Conservation (phyloP, 1,140 invertebrate genomes). For the Procambarus clarkii region DNA sequence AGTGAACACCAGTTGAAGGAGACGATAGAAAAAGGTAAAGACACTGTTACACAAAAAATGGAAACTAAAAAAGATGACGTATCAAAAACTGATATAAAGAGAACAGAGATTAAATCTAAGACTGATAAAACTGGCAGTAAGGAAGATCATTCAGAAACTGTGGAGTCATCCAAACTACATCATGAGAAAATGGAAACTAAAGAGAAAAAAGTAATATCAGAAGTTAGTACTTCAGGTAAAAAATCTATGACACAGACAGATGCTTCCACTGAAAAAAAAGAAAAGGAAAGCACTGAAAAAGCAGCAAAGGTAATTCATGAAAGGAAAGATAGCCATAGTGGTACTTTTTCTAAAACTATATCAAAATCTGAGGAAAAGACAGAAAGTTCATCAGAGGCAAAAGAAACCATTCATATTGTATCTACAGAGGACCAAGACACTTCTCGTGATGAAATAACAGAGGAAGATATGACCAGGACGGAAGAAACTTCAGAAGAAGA, state of each 20-base stretch:
- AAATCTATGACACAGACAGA: slow-evolving; percentile 48
- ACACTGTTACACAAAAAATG: slow-evolving; percentile 36
- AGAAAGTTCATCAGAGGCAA: slow-evolving; percentile 64
- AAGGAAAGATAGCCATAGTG: slow-evolving; percentile 53
- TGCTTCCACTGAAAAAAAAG: slow-evolving; percentile 54
- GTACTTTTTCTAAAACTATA: slow-evolving; percentile 47
- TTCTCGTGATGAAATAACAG: slow-evolving; percentile 58
- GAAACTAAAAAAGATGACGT: slow-evolving; percentile 52
- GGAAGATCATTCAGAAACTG: slow-evolving; percentile 46
- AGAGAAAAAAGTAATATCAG: slow-evolving; percentile 48
- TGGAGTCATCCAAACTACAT: slow-evolving; percentile 43
- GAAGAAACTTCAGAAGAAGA: slow-evolving; percentile 68
- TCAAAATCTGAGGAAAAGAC: slow-evolving; percentile 61
- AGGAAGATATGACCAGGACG: slow-evolving; percentile 64
- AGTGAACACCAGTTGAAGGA: slow-evolving; percentile 38
- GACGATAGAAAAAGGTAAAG: slow-evolving; percentile 38
- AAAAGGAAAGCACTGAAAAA: slow-evolving; percentile 53
- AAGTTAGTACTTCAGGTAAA: slow-evolving; percentile 19
- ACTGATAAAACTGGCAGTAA: slow-evolving; percentile 41
- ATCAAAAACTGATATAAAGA: slow-evolving; percentile 7
- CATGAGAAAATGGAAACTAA: slow-evolving; percentile 53
- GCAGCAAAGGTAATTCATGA: slow-evolving; percentile 52
- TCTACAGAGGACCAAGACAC: slow-evolving; percentile 65
- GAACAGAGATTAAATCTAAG: slow-evolving; percentile 44
- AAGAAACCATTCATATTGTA: slow-evolving; percentile 41